These are phyloP conservation scores for Amiota communis DNA, from an alignment of 2,888 invertebrate genomes.

Conservation along the genomic window DNA sequence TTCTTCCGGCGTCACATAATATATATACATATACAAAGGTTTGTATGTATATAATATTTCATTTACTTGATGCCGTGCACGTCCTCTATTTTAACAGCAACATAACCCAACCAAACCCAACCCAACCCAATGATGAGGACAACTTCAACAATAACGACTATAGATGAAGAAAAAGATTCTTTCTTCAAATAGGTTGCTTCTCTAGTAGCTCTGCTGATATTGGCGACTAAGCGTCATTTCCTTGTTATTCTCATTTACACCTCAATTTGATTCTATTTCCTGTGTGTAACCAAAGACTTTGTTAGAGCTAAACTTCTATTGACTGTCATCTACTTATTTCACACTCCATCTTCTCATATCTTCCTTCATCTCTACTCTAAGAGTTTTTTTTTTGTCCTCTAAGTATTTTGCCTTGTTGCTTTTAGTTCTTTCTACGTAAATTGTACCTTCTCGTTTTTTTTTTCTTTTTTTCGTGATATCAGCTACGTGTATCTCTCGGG, in stretches of 20 bases:
- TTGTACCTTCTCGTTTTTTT: too few relatives aligned
- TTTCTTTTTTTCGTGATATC: too few relatives aligned
- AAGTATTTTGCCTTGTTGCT: background rate
- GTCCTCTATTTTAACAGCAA: slow-evolving; percentile 34
- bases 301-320: slow-evolving; percentile 16
- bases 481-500: too few relatives aligned
- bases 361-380: background rate
- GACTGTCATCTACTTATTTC: background rate
- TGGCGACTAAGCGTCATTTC: slow-evolving; percentile 22
- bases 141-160: slow-evolving; percentile 2
- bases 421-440: too few relatives aligned
- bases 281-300: slow-evolving; percentile 27
- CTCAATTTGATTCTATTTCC: slow-evolving; percentile 68
- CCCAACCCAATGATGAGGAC: slow-evolving; percentile 1
- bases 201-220: background rate
- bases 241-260: slow-evolving; percentile 62
- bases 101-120: background rate
- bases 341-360: background rate
- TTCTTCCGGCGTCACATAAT: slow-evolving; percentile 9
- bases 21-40: too few relatives aligned
- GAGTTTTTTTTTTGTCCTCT: slow-evolving; percentile 5
- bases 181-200: background rate
- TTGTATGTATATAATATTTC: slow-evolving; percentile 7
- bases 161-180: slow-evolving; percentile 38
- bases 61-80: slow-evolving; percentile 53